phyloP scores from a whole-genome alignment of 1,140 invertebrate species.

The Akabosia matsudoensis region DNA sequence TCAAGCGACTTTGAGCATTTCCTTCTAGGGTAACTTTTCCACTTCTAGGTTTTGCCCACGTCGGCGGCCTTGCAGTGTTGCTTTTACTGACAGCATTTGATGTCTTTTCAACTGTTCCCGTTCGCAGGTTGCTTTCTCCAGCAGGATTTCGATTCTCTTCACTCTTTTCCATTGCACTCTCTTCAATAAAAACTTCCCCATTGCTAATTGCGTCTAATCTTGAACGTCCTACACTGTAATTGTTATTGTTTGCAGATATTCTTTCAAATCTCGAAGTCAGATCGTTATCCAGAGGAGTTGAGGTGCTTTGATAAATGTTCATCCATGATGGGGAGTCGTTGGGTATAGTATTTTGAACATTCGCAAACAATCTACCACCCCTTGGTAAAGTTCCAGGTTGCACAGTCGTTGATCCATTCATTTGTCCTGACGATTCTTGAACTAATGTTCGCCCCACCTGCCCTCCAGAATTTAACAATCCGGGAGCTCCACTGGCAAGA shows the following conservation, averaged over 20 bases:
- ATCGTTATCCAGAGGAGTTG: conserved; percentile 29
- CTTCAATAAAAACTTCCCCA: not conserved
- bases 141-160: not conserved
- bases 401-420: not conserved
- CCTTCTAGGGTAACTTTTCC: conserved; percentile 28
- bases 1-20: not conserved
- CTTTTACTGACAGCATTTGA: not conserved
- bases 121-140: not conserved
- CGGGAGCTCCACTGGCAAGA: not conserved
- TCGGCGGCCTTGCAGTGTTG: conserved; percentile 4
- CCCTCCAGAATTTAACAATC: not conserved
- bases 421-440: not conserved
- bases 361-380: not conserved
- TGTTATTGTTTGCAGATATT: conserved; percentile 22
- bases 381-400: not conserved
- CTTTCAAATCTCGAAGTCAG: conserved; percentile 37
- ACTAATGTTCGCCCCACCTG: not conserved
- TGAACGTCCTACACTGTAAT: conserved; percentile 3
- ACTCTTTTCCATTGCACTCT: not conserved
- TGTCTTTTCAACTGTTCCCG: not conserved
- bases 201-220: not conserved
- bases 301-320: conserved; percentile 41
- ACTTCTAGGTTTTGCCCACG: conserved; percentile 17
- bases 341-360: conserved; percentile 6
- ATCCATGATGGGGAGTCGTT: conserved; percentile 40